Base-by-base conservation (phyloP, 2,113 vertebrate genomes). In the Pangasianodon gigas region DNA sequence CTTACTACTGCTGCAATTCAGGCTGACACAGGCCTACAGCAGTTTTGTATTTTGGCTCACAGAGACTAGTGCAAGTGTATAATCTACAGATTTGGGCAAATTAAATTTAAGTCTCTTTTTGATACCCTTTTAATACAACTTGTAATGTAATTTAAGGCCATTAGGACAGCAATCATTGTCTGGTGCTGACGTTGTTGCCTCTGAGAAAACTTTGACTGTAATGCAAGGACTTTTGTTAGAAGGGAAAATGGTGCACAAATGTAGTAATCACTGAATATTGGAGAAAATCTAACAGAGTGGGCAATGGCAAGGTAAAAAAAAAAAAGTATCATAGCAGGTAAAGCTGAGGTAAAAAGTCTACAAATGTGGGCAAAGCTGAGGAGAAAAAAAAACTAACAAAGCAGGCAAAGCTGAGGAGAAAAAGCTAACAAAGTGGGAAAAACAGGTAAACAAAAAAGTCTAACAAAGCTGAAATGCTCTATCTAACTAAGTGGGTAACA, bases 41-140 rank as follows among this genome's bases (percentile, higher is more conserved):
- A 83, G n/a, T 41, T 37, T 60, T 84, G 19, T 37, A 24, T 58
- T 84, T 83, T 56, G 54, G 32, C 52, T 41, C 18, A 54, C 14
- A 56, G 51, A 54, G 13, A 54, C 29, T 32, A 56, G 44, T 21
- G 24, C 2, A 29, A 51, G 80, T 58, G 54, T 56, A 52, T 82
- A 56, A 82, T 54, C 16, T 82, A 84, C 54, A 84, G 32, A 60
- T 58, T 84, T 60, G 32, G 81, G 81, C 32, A 41, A 84, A 58
- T 60, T 41, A 41, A 84, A 26, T 5, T 37, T 9, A 82, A 19
- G 80, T 1, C 32, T 41, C 21, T 84, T 26, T 41, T 41, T 58
- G 32, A 41, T 84, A 84, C 32, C 3, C 18, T 26, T 24, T 58
- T 58, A 56, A 41, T 83, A 8, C 16, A 81, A 54, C 29, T 54